Evolutionary conservation across 2,888 invertebrate genomes (phyloP).

Genomic region (Euzetes globulus): DNA sequence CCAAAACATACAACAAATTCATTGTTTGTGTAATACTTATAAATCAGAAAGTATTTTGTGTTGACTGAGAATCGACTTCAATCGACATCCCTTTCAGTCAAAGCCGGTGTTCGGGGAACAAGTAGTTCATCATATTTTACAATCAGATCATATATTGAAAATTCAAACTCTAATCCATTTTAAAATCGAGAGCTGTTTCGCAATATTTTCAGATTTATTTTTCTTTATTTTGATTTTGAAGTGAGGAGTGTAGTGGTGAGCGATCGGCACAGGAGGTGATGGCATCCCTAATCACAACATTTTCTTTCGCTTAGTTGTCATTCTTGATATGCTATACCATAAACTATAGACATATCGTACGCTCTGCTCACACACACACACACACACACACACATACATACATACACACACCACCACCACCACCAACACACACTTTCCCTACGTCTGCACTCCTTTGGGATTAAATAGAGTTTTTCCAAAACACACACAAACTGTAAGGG

Average conservation of each 20-base stretch:
- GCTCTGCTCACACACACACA: background rate
- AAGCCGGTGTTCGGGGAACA: background rate
- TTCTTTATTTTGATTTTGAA: background rate
- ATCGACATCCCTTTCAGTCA: background rate
- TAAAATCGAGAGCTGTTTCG: background rate
- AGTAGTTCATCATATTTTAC: background rate
- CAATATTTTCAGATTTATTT: background rate
- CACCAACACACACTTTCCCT: background rate
- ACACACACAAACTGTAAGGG: constrained; percentile 1
- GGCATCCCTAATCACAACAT: constrained; percentile 20
- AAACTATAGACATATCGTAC: constrained; percentile 1
- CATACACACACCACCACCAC: too few relatives aligned
- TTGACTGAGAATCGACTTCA: too few relatives aligned
- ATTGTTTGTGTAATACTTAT: too few relatives aligned
- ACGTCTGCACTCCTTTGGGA: constrained; percentile 8
- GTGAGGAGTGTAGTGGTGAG: background rate
- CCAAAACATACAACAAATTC: too few relatives aligned
- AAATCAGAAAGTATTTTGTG: too few relatives aligned
- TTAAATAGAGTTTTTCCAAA: constrained; percentile 20
- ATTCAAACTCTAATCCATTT: constrained; percentile 7
- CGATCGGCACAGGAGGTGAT: constrained; percentile 17
- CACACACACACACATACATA: too few relatives aligned
- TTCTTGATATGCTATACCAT: constrained; percentile 25
- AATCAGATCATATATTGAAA: constrained; percentile 1
- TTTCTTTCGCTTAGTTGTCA: constrained; percentile 27